phyloP scores from a whole-genome alignment of 2,888 invertebrate genomes.

The Sericinus montela region DNA sequence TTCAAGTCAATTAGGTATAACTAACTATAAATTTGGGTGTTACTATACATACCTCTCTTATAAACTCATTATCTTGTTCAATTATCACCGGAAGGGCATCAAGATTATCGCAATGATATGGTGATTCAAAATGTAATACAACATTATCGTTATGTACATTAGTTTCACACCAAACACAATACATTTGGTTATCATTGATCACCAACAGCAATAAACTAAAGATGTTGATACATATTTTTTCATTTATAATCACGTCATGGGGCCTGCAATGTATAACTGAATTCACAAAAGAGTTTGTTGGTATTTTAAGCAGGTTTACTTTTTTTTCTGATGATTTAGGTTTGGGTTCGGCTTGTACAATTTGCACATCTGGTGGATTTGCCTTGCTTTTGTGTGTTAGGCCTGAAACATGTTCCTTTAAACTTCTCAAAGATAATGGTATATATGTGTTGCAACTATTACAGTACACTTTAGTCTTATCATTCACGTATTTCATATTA shows the following conservation, averaged over 20 bases:
- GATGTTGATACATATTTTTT: conserved; percentile 30
- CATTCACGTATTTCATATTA: conserved; percentile 16
- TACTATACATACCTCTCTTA: conserved; percentile 44
- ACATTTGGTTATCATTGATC: neutral
- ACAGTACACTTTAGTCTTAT: conserved; percentile 25
- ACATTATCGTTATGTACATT: conserved; percentile 8
- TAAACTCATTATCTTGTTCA: conserved; percentile 37
- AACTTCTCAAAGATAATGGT: conserved; percentile 22
- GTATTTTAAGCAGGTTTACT: conserved; percentile 6
- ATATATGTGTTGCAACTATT: conserved; percentile 25
- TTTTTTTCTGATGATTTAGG: conserved; percentile 13
- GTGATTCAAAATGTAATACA: conserved; percentile 18
- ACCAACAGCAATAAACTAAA: conserved; percentile 27
- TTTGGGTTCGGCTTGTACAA: neutral
- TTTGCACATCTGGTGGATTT: conserved; percentile 1
- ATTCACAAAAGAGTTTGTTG: conserved; percentile 20
- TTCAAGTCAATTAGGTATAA: too few species aligned
- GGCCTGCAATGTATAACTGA: conserved; percentile 17
- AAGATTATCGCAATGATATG: conserved; percentile 22
- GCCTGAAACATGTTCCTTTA: conserved; percentile 28
- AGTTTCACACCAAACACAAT: conserved; percentile 30
- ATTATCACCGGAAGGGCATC: conserved; percentile 25
- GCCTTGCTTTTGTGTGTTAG: conserved; percentile 24
- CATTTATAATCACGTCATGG: conserved; percentile 34
- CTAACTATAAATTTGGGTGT: too few species aligned